Conservation (phyloP, 2,888 invertebrate species). For the Matsumyia berberina region DNA sequence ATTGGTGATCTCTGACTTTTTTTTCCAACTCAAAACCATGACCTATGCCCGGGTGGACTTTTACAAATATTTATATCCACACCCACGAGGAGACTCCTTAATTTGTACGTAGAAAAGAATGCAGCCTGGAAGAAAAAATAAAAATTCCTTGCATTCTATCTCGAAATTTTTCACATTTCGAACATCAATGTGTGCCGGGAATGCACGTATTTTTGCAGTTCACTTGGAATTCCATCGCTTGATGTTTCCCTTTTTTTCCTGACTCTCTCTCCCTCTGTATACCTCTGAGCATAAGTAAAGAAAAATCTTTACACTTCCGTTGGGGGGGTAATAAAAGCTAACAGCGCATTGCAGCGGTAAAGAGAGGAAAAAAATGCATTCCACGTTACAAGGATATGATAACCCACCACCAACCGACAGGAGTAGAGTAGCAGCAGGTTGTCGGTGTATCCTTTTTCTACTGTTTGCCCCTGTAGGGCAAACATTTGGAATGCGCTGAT, state of each 20-base stretch:
- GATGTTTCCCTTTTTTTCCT: no score
- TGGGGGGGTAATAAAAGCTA: conserved; percentile 53
- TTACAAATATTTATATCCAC: conserved; percentile 49
- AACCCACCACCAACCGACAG: conserved; percentile 39
- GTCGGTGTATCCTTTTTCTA: conserved; percentile 16
- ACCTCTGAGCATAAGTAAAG: conserved; percentile 10
- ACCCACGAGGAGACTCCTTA: conserved; percentile 42
- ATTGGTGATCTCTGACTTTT: no score
- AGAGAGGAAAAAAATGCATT: conserved; percentile 44
- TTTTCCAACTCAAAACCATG: conserved; percentile 5
- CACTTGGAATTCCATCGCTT: conserved; percentile 48
- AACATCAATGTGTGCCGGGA: conserved; percentile 58
- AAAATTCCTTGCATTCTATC: conserved; percentile 57
- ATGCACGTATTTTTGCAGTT: conserved; percentile 65
- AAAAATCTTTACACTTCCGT: conserved; percentile 57
- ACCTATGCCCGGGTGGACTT: conserved; percentile 13
- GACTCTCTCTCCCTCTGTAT: conserved; percentile 13
- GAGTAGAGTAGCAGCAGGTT: conserved; percentile 49
- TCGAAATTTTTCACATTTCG: conserved; percentile 50
- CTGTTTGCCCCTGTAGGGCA: conserved; percentile 28
- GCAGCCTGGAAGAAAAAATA: conserved; percentile 18
- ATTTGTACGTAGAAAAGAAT: conserved; percentile 33
- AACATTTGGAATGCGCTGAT: conserved; percentile 53
- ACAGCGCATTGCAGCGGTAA: conserved; percentile 38
- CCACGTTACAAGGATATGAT: conserved; percentile 46